Percentiles rank a stretch among this genome's conserved stretches.
Conservation (phyloP, 64 coral and sea anemone genomes). For the Exaiptasia diaphana region DNA sequence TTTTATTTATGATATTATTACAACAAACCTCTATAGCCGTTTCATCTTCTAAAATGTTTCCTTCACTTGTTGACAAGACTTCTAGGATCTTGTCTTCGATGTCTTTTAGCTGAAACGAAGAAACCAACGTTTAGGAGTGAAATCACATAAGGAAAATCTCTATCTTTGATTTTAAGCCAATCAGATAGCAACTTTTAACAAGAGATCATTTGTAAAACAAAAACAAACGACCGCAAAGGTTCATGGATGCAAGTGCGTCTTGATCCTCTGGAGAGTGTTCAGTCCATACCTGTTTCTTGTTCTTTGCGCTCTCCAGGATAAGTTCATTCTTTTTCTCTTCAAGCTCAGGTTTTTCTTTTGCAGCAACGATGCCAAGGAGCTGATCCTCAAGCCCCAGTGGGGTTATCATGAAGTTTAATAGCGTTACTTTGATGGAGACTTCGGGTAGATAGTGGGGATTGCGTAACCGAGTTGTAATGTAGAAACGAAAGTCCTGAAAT, state of each 20-base stretch:
- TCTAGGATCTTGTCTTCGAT: slow-evolving; percentile 99
- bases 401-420: slow-evolving; percentile 99
- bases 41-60: slow-evolving; percentile 94
- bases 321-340: slow-evolving; percentile 95
- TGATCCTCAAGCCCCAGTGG: slow-evolving; percentile 89
- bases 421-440: slow-evolving; percentile 91
- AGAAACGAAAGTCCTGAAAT: slow-evolving; percentile 85
- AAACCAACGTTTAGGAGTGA: no score
- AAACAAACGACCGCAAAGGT: no score
- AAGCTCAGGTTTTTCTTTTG: slow-evolving; percentile 98
- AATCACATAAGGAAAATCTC: not conserved
- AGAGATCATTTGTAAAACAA: not conserved
- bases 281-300: slow-evolving; percentile 96
- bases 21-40: slow-evolving; percentile 78
- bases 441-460: slow-evolving; percentile 97
- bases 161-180: no score
- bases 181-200: no score
- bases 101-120: slow-evolving; percentile 72
- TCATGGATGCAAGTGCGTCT: no score
- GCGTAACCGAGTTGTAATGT: slow-evolving; percentile 83
- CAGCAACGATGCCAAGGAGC: slow-evolving; percentile 88
- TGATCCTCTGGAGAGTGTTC: no score
- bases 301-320: slow-evolving; percentile 88
- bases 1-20: not conserved
- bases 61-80: slow-evolving; percentile 91